These are phyloP conservation scores for Bryconaethiops microstoma DNA, from an alignment of 2,797 vertebrate genomes.

Conservation along the genomic window DNA sequence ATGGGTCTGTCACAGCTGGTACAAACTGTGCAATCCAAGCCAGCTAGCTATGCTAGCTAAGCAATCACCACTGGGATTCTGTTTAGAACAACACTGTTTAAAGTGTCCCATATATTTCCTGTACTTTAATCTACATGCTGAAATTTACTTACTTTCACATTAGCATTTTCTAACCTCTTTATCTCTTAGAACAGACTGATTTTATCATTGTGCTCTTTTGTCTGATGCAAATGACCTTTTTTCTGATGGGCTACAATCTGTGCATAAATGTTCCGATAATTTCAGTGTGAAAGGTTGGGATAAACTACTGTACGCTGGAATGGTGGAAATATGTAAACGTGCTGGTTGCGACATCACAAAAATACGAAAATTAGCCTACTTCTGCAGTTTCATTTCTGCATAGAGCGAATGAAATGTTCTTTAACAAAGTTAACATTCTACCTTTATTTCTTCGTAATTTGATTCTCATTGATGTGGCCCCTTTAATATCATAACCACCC, in stretches of 20 bases:
- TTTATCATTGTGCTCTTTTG: not conserved
- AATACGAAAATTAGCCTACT: not conserved
- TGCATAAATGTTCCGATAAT: too few relatives aligned
- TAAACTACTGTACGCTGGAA: too few relatives aligned
- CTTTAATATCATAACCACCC: constrained; percentile 47
- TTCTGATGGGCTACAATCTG: too few relatives aligned
- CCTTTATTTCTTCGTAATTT: constrained; percentile 79
- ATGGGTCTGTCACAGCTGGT: not conserved
- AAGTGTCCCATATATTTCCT: not conserved
- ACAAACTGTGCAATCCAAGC: not conserved
- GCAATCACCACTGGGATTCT: too few relatives aligned
- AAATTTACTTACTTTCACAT: not conserved
- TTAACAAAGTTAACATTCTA: not conserved
- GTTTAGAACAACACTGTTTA: too few relatives aligned
- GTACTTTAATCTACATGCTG: not conserved
- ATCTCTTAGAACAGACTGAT: not conserved
- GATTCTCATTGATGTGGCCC: constrained; percentile 96
- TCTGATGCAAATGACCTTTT: not conserved
- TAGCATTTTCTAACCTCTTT: not conserved
- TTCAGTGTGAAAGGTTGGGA: too few relatives aligned
- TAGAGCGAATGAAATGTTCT: not conserved
- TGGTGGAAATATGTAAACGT: too few relatives aligned
- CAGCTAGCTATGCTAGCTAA: not conserved
- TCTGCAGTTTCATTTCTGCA: not conserved
- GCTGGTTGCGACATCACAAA: too few relatives aligned